These are phyloP conservation scores for Podiceps cristatus DNA, from an alignment of 2,113 vertebrate species.

Conservation along the genomic window DNA sequence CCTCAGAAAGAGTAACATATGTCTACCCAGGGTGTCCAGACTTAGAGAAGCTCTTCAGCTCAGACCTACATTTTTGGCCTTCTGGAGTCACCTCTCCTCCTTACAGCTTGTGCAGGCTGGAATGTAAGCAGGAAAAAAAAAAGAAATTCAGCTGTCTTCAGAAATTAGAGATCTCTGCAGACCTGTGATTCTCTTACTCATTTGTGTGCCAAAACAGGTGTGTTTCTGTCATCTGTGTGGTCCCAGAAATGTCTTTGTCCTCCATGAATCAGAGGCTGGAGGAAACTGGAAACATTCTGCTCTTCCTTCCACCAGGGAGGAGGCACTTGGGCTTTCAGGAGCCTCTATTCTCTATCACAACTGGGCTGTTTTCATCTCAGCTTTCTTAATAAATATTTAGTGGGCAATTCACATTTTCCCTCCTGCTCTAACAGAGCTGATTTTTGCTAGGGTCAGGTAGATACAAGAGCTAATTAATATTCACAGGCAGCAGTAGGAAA, in stretches of 20 bases:
- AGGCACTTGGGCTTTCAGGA: not conserved
- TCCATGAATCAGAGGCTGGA: not conserved
- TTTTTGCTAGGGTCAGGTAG: conserved; percentile 50
- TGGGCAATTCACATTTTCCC: not conserved
- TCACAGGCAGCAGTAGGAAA: conserved; percentile 50
- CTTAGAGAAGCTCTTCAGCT: not conserved
- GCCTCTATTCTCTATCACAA: not conserved
- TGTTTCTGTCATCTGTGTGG: not conserved
- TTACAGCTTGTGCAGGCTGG: not conserved
- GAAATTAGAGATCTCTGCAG: not conserved
- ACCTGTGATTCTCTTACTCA: not conserved
- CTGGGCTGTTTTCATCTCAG: not conserved
- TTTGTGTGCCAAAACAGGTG: not conserved
- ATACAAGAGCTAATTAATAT: conserved; percentile 68
- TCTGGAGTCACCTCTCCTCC: not conserved
- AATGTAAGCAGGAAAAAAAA: not conserved
- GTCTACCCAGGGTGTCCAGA: not conserved
- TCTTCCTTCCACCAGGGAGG: not conserved
- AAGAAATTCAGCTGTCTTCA: not conserved
- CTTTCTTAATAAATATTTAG: conserved; percentile 20
- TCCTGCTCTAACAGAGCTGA: conserved; percentile 32
- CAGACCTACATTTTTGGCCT: not conserved
- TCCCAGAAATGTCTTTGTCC: not conserved
- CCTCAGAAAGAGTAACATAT: not conserved
- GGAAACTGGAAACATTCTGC: not conserved